Evolutionary conservation across 2,888 invertebrate species (phyloP).

Genomic region (Tenthredo notha): DNA sequence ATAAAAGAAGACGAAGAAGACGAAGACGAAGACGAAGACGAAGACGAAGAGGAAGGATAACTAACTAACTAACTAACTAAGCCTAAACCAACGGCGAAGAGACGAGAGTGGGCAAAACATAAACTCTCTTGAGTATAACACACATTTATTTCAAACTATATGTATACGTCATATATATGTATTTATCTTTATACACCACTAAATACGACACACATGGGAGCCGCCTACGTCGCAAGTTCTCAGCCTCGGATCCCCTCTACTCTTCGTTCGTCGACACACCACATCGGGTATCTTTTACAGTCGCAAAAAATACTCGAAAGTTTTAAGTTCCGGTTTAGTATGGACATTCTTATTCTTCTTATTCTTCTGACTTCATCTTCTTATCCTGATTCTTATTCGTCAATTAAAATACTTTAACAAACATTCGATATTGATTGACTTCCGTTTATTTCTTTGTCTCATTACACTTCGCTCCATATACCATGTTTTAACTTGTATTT

Average conservation of each 20-base stretch:
- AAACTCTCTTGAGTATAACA: slow-evolving; percentile 13
- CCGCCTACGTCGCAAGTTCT: slow-evolving; percentile 59
- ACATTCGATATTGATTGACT: no score
- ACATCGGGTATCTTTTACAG: slow-evolving; percentile 33
- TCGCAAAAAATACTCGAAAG: slow-evolving; percentile 46
- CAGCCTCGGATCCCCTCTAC: slow-evolving; percentile 50
- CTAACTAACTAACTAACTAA: background rate
- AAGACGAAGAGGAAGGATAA: slow-evolving; percentile 27
- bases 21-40: slow-evolving; percentile 33
- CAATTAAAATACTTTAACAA: no score
- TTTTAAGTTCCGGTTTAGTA: slow-evolving; percentile 23
- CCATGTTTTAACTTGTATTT: no score
- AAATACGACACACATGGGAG: slow-evolving; percentile 54
- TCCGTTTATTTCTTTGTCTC: no score
- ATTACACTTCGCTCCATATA: no score
- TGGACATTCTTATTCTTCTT: background rate
- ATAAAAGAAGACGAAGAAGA: slow-evolving; percentile 13
- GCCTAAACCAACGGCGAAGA: slow-evolving; percentile 17
- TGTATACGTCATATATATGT: slow-evolving; percentile 1
- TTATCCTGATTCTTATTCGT: no score
- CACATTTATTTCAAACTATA: background rate
- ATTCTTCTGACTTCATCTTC: background rate
- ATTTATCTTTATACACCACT: slow-evolving; percentile 30
- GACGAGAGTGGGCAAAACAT: slow-evolving; percentile 40
- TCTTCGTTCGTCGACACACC: background rate